Base-by-base conservation (phyloP, 2,113 vertebrate genomes). In the Anarrhichthys ocellatus region DNA sequence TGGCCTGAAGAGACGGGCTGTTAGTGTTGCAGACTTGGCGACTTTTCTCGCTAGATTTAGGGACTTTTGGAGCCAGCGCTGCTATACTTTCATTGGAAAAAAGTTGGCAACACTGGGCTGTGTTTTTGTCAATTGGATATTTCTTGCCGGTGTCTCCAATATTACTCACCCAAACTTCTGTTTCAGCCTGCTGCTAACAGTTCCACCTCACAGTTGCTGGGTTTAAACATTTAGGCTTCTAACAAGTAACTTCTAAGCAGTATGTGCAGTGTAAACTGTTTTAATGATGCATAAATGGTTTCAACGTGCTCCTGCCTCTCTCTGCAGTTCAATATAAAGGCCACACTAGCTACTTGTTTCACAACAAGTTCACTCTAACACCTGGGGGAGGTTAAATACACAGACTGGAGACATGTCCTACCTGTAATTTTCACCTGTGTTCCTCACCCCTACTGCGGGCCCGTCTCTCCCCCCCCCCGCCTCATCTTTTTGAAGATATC, bases 401-500 rank as follows among this genome's bases (percentile, higher is more conserved):
- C 32, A 29, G 18, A 63, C 54, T 81, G 1, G 3, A n/a, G 68
- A 79, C 70, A 32, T 0, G 20, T 65, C 71, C 34, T 65, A 72
- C 76, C 52, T 40, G 50, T 72, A 15, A 59, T 73, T 66, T 64
- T 73, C 63, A 63, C 18, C 54, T 7, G 34, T 22, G 44, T 40
- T 48, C 44, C 27, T n/a, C 70, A 29, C 27, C 71, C 6, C 2
- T 20, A 2, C 65, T 62, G 32, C 0, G 9, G 40, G 29, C 59
- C 17, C 38, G 69, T 18, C 58, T 10, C 34, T 11, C 20, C 54
- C 48, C 36, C n/a, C 64, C 24, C 68, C 44, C 20, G 20, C 68
- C 34, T 72, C 11, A 0, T 42, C 44, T 40, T 74, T 67, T 54
- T 69, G 64, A 79, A 75, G 52, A 36, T 17, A 59, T 82, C 81